phyloP scores from a whole-genome alignment of 2,888 invertebrate genomes.

The Meta bourneti region DNA sequence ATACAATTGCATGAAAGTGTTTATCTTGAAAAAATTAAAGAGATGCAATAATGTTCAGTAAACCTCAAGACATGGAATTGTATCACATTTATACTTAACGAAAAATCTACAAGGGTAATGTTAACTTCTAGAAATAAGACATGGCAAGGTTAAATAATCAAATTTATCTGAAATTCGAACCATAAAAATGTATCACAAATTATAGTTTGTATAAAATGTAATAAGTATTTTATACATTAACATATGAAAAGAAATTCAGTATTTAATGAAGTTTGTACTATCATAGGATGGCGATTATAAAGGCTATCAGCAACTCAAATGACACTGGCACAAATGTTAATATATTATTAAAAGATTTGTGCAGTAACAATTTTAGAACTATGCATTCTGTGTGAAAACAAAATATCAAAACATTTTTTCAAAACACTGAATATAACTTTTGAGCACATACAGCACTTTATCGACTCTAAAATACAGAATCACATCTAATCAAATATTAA shows the following conservation, averaged over 20 bases:
- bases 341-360: neutral
- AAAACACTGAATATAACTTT: too few species aligned
- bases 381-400: too few species aligned
- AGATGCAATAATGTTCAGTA: neutral
- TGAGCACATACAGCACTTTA: too few species aligned
- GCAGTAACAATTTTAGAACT: neutral
- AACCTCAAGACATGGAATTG: neutral
- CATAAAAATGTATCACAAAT: neutral
- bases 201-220: neutral
- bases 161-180: neutral
- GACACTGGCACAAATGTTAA: conserved; percentile 1
- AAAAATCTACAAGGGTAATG: neutral
- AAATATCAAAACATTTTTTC: too few species aligned
- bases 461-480: neutral
- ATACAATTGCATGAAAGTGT: neutral
- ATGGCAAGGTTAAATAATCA: neutral
- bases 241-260: neutral
- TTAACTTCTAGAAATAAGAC: neutral
- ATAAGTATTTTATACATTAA: neutral
- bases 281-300: neutral
- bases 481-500: neutral
- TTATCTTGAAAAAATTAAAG: neutral
- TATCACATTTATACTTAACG: neutral
- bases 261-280: neutral
- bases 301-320: neutral